Evolutionary conservation across 2,888 invertebrate genomes (phyloP).

Genomic region (Leptinotarsa juncta): DNA sequence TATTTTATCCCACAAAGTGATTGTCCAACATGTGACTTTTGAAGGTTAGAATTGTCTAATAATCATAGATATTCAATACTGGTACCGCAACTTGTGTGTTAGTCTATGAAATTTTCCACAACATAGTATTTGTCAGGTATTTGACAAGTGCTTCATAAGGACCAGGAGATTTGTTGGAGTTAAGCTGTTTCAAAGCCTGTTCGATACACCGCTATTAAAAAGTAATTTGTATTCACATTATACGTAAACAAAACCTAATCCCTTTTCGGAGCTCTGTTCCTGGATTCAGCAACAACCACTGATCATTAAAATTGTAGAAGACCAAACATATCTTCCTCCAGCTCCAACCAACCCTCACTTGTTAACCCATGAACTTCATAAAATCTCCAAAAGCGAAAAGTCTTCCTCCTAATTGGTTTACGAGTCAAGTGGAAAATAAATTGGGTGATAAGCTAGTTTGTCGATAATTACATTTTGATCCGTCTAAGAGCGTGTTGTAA

Average conservation of each 20-base stretch:
- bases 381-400: constrained; percentile 1
- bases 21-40: too few species aligned
- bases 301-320: background rate
- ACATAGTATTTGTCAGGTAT: too few species aligned
- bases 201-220: too few species aligned
- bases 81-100: too few species aligned
- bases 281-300: background rate
- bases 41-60: too few species aligned
- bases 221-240: too few species aligned
- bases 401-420: constrained; percentile 33
- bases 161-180: too few species aligned
- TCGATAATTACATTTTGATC: constrained; percentile 54
- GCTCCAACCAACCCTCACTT: background rate
- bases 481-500: constrained; percentile 49
- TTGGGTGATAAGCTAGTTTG: constrained; percentile 55
- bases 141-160: too few species aligned
- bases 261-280: background rate
- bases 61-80: too few species aligned
- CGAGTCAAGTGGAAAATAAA: constrained; percentile 46
- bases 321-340: background rate
- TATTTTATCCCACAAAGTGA: too few species aligned
- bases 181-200: too few species aligned
- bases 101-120: too few species aligned
- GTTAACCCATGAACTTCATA: background rate
- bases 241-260: background rate